Conservation (phyloP, 2,113 vertebrate species). For the Megatriorchis doriae region DNA sequence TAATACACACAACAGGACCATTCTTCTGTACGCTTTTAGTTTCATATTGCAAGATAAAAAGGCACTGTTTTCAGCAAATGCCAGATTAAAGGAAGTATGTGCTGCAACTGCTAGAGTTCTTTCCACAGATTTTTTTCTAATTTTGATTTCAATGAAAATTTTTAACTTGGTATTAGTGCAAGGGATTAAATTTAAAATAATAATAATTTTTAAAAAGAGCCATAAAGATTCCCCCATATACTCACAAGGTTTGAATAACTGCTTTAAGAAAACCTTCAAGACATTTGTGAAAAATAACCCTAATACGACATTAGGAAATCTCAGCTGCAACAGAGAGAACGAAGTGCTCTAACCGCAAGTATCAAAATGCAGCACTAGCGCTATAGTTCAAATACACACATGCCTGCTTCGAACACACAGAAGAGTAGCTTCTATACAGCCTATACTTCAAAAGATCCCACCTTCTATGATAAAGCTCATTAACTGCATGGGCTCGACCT, state of each 20-base stretch:
- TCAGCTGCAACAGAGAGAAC: background rate
- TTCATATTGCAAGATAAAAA: slow-evolving; percentile 52
- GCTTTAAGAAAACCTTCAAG: background rate
- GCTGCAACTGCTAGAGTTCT: background rate
- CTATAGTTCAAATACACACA: background rate
- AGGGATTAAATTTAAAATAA: background rate
- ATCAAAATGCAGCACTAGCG: background rate
- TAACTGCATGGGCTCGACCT: background rate
- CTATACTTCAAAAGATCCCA: background rate
- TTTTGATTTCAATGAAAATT: slow-evolving; percentile 10
- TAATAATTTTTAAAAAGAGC: background rate
- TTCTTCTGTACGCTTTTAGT: slow-evolving; percentile 55
- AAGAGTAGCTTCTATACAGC: background rate
- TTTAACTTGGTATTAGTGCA: background rate
- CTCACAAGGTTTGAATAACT: background rate
- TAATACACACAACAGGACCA: slow-evolving; percentile 57
- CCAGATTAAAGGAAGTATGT: slow-evolving; percentile 39
- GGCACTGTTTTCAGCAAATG: slow-evolving; percentile 46
- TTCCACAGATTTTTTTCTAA: background rate
- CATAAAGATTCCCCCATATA: background rate
- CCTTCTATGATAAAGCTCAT: background rate
- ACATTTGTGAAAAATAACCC: background rate
- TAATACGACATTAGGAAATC: background rate
- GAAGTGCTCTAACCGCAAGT: background rate
- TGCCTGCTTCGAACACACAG: background rate